A percentile compares a stretch with the other conserved stretches of the same genome.
Evolutionary conservation across 2,888 invertebrate genomes (phyloP).

Genomic region (Willowsia nigromaculata): DNA sequence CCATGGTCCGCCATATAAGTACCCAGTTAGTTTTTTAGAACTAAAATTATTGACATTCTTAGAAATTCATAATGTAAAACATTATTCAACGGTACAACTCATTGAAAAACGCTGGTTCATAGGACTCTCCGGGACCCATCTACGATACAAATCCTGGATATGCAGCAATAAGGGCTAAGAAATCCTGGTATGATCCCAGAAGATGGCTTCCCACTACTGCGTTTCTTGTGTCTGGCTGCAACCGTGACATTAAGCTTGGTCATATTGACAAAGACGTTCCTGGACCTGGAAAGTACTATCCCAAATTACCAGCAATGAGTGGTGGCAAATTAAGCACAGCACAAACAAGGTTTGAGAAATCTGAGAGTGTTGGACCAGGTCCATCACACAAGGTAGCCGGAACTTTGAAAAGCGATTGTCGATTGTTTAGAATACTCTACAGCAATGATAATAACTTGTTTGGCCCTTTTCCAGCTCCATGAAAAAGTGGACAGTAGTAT

Average conservation of each 20-base stretch:
- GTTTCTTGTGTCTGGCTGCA: constrained; percentile 75
- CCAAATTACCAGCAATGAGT: constrained; percentile 35
- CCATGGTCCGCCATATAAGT: constrained; percentile 47
- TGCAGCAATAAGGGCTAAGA: constrained; percentile 67
- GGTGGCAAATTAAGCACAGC: constrained; percentile 57
- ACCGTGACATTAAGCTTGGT: constrained; percentile 49
- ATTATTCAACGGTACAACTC: too few relatives aligned
- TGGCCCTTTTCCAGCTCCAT: constrained; percentile 69
- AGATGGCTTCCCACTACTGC: constrained; percentile 57
- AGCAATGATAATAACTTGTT: too few relatives aligned
- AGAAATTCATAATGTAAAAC: too few relatives aligned
- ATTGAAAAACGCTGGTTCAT: too few relatives aligned
- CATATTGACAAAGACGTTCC: constrained; percentile 70
- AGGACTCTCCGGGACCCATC: constrained; percentile 76
- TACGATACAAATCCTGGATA: constrained; percentile 72
- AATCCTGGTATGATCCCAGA: constrained; percentile 74
- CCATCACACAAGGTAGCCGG: constrained; percentile 73
- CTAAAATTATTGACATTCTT: too few relatives aligned
- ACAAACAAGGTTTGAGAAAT: constrained; percentile 47
- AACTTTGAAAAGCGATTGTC: too few relatives aligned
- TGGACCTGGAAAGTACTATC: constrained; percentile 71
- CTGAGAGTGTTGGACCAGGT: constrained; percentile 66
- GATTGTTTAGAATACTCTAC: too few relatives aligned
- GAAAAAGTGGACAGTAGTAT: constrained; percentile 73
- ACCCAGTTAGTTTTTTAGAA: constrained; percentile 1